phyloP scores from a whole-genome alignment of 2,113 vertebrate species.

The Murina feae region DNA sequence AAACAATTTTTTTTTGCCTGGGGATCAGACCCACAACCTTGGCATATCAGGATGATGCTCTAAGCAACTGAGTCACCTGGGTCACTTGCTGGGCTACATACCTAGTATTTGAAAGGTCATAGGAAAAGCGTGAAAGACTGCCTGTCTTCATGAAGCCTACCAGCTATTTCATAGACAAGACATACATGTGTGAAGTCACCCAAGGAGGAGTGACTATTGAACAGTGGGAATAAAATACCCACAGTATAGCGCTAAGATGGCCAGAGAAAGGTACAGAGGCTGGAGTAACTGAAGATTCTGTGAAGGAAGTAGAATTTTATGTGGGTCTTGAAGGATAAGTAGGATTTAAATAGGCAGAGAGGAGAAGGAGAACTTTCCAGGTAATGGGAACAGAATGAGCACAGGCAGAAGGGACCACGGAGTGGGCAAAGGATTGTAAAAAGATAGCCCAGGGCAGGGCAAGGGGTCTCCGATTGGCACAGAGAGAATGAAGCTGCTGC shows the following conservation, averaged over 20 bases:
- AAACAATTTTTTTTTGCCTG: too few species aligned
- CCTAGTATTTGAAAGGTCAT: background rate
- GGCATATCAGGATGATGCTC: background rate
- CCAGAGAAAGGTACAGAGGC: background rate
- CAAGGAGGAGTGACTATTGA: background rate
- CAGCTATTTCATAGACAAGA: background rate
- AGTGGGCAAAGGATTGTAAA: background rate
- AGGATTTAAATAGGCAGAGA: background rate
- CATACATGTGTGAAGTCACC: background rate
- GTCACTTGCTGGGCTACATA: background rate
- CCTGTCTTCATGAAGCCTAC: background rate
- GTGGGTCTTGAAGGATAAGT: background rate
- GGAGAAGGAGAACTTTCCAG: background rate
- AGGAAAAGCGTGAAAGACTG: background rate
- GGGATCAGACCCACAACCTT: background rate
- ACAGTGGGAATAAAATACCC: background rate
- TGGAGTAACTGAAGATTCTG: background rate
- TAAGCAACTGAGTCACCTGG: background rate
- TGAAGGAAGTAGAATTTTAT: background rate
- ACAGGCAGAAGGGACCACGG: background rate
- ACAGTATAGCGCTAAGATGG: background rate
- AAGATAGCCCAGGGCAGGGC: background rate
- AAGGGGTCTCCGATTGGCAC: background rate
- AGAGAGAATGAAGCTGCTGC: background rate
- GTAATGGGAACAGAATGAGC: background rate